A percentile compares a stretch with the other conserved stretches of the same genome.
These are phyloP conservation scores for Chrysotoxum bicinctum DNA, from an alignment of 2,888 invertebrate species.

Conservation along the genomic window DNA sequence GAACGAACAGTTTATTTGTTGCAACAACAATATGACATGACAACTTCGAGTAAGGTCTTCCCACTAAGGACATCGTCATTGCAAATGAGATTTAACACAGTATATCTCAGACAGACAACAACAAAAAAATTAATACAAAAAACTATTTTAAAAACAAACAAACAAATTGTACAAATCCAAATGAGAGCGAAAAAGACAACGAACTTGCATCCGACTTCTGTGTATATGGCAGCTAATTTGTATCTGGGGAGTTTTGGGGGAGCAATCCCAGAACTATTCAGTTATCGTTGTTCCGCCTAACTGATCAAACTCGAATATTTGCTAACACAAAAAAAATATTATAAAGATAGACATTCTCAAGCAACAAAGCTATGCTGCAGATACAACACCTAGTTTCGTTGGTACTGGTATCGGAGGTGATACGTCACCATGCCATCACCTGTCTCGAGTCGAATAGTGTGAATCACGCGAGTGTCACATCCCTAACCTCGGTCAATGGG, in stretches of 20 bases:
- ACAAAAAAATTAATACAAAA: slow-evolving; percentile 21
- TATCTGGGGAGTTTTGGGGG: slow-evolving; percentile 68
- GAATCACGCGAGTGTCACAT: slow-evolving; percentile 75
- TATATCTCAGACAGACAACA: slow-evolving; percentile 47
- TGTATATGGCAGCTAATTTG: slow-evolving; percentile 51
- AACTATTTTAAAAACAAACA: slow-evolving; percentile 17
- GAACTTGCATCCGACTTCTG: slow-evolving; percentile 4
- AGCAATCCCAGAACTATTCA: slow-evolving; percentile 62
- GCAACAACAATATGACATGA: slow-evolving; percentile 19
- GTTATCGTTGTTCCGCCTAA: slow-evolving; percentile 70
- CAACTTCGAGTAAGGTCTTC: slow-evolving; percentile 67
- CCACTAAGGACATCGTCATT: slow-evolving; percentile 73
- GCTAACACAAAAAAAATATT: neutral
- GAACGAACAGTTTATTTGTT: slow-evolving; percentile 14
- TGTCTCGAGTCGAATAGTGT: slow-evolving; percentile 52
- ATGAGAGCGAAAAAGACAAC: slow-evolving; percentile 52
- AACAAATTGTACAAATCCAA: slow-evolving; percentile 37
- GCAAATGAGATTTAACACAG: slow-evolving; percentile 63
- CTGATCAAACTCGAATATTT: slow-evolving; percentile 65
- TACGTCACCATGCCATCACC: slow-evolving; percentile 23
- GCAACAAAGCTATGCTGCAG: slow-evolving; percentile 41
- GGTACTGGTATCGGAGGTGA: slow-evolving; percentile 23
- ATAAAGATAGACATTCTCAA: neutral
- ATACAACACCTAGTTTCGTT: slow-evolving; percentile 17
- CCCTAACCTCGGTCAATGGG: slow-evolving; percentile 67